Percentiles rank a stretch among this genome's conserved stretches.
Conservation (phyloP, 2,113 vertebrate genomes). For the Scomber scombrus region DNA sequence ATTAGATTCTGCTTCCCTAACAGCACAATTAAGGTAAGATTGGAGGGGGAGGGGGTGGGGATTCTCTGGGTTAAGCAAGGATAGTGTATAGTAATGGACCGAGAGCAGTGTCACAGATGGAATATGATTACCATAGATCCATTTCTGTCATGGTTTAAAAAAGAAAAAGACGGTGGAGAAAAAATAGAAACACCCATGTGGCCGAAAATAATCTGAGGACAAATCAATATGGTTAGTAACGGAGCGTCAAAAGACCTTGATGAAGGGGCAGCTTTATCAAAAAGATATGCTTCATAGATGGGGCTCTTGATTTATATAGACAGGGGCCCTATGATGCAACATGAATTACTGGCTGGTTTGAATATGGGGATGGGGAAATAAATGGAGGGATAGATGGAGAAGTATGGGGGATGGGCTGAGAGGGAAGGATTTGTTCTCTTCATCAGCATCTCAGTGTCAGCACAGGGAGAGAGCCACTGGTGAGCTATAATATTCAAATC, state of each 20-base stretch:
- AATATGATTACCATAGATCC: slow-evolving; percentile 86
- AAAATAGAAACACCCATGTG: slow-evolving; percentile 57
- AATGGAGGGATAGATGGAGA: slow-evolving; percentile 45
- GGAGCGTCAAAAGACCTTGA: slow-evolving; percentile 68
- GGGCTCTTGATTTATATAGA: slow-evolving; percentile 72
- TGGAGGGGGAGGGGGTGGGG: slow-evolving; percentile 29
- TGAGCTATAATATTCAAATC: background rate
- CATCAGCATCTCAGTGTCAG: slow-evolving; percentile 40
- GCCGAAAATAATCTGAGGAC: slow-evolving; percentile 75
- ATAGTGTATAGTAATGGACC: slow-evolving; percentile 73
- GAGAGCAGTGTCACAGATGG: slow-evolving; percentile 70
- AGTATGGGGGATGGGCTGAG: slow-evolving; percentile 15
- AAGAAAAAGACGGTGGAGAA: slow-evolving; percentile 20
- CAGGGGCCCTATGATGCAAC: slow-evolving; percentile 68
- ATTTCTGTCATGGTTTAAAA: slow-evolving; percentile 79
- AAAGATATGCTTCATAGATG: slow-evolving; percentile 76
- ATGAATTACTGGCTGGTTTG: slow-evolving; percentile 65
- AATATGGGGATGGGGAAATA: slow-evolving; percentile 34
- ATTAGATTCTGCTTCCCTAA: slow-evolving; percentile 82
- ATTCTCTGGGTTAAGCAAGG: slow-evolving; percentile 55
- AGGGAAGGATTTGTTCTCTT: slow-evolving; percentile 23
- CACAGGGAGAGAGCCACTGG: background rate
- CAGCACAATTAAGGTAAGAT: slow-evolving; percentile 76
- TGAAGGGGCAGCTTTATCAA: slow-evolving; percentile 76
- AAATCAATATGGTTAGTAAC: slow-evolving; percentile 78